phyloP scores from a whole-genome alignment of 1,140 invertebrate genomes.

The Ridgeia piscesae region DNA sequence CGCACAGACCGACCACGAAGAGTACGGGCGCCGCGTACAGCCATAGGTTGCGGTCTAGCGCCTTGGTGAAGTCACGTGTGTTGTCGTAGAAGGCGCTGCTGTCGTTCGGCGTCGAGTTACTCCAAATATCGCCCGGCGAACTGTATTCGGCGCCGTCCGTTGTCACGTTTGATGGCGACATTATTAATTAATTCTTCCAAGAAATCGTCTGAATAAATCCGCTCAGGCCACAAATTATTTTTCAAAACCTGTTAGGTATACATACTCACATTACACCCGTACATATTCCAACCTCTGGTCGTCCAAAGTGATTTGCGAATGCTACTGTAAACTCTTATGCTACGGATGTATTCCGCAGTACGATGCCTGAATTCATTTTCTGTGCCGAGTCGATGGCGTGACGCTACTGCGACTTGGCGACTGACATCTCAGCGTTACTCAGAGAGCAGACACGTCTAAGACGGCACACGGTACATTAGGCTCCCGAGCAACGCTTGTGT shows the following conservation, averaged over 20 bases:
- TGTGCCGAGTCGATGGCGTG: no score
- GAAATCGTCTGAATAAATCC: neutral
- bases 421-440: neutral
- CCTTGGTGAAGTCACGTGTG: neutral
- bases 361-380: neutral
- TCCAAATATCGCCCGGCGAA: neutral
- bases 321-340: neutral
- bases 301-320: neutral
- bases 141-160: neutral
- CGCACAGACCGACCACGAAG: slow-evolving; percentile 28
- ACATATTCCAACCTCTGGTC: neutral
- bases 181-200: neutral
- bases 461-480: neutral
- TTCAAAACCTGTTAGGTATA: no score
- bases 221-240: neutral
- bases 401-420: neutral
- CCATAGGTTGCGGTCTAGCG: slow-evolving; percentile 19
- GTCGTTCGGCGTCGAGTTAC: neutral
- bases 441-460: neutral
- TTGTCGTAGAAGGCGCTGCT: neutral
- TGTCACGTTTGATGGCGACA: neutral
- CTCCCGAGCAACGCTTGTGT: neutral
- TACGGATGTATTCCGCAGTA: neutral
- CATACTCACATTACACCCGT: no score
- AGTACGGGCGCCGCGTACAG: slow-evolving; percentile 23